Evolutionary conservation across 35 echinoderm and acorn worm species (phyloP), one percentile per base, ranked within the genome.

Genomic region (Chiridota heheva): DNA sequence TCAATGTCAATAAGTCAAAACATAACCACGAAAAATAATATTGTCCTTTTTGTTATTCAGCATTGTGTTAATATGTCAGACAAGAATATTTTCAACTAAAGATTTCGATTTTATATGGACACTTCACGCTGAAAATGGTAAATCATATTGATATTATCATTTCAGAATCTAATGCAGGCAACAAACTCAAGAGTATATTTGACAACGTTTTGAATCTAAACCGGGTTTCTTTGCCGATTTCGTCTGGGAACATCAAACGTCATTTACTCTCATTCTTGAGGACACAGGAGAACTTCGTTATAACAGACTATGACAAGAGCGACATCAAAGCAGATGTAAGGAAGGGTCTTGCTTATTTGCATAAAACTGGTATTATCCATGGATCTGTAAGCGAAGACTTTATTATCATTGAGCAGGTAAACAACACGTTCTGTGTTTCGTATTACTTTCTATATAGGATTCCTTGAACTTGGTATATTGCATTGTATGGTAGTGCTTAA

Each of bases 361-460:
- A 72, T 20, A 44, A 72, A 20, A 72, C 43, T 15, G 69, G 69
- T 28, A 44, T 72, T 26, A 40, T 1, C 31, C 69, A 72, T 41
- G 40, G 69, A 10, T 8, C 27, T 12, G 25, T 63, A 32, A 63
- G 15, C 12, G 59, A 63, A 63, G 59, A 63, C 35, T 63, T 29
- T 32, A 32, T 63, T 32, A 63, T 63, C 12, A 63, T 63, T 24
- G 59, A 63, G 12, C 25, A 63, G 59, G 59, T 63, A n/a, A n/a
- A n/a, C n/a, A n/a, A n/a, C n/a, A n/a, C n/a, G n/a, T n/a, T n/a
- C n/a, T n/a, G n/a, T n/a, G n/a, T n/a, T n/a, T n/a, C n/a, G n/a
- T n/a, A n/a, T n/a, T n/a, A n/a, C n/a, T n/a, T n/a, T n/a, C n/a
- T n/a, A n/a, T n/a, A n/a, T n/a, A n/a, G n/a, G n/a, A n/a, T n/a